Evolutionary conservation across 2,888 invertebrate genomes (phyloP), one percentile per base, ranked within the genome.

Genomic region (Eilema griseolum): DNA sequence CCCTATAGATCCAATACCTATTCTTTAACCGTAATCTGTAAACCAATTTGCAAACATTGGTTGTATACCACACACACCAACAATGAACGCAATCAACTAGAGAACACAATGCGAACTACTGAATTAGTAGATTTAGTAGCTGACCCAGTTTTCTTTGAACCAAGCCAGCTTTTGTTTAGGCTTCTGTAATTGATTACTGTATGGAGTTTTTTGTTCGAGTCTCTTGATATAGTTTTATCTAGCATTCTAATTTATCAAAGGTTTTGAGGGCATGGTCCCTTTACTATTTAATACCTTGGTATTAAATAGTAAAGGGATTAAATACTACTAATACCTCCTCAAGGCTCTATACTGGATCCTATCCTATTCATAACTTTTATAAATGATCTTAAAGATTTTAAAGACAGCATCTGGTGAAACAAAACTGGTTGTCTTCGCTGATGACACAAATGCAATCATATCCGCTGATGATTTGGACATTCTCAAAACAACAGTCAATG

Each of bases 31-130:
- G 56, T 64, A 67, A 63, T 59, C 59, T 37, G 63, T 46, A 63
- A 28, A 67, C 41, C 59, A 52, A 67, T 66, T 66, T 61, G 65
- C 71, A 65, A 72, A 65, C 46, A 70, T 46, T 26, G 67, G n/a
- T 52, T 61, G 41, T 26, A 28, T 57, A 37, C 31, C 33, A 46
- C 64, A 60, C 33, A 24, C 61, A 26, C 31, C 56, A 71, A 71
- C 68, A 70, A 71, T 65, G 57, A 46, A 33, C 41, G 65, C 69
- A 70, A 71, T 69, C 62, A 71, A 69, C 33, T 70, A 66, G 61
- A 71, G 52, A 74, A 71, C 59, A 71, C 67, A 71, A 69, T 71
- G 66, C 71, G 14, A 61, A 64, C 61, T 64, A 69, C 62, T 67
- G 33, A 62, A 66, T 41, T 69, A 59, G 46, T 59, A 65, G 26